Evolutionary conservation across 1,140 invertebrate genomes (phyloP).

Genomic region (Vollenhovia emeryi): DNA sequence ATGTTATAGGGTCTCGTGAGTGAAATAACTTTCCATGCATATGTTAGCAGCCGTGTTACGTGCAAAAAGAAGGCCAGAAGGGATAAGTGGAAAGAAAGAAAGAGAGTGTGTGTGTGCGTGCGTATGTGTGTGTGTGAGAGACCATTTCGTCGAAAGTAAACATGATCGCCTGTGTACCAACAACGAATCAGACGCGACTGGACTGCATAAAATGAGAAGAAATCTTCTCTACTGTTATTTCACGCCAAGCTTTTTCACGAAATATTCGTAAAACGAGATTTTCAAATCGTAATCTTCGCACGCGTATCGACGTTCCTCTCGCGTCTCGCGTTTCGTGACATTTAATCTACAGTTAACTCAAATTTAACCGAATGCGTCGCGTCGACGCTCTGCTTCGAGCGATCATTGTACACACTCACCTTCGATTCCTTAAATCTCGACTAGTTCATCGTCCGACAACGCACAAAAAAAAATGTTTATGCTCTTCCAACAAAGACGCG

Average conservation of each 20-base stretch:
- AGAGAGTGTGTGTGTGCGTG: no score
- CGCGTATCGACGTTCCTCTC: no score
- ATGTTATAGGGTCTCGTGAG: slow-evolving; percentile 47
- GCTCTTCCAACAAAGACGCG: slow-evolving; percentile 1
- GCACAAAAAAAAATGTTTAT: slow-evolving; percentile 16
- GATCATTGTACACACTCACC: background rate
- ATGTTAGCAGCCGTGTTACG: slow-evolving; percentile 64
- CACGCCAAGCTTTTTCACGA: background rate
- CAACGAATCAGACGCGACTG: slow-evolving; percentile 2
- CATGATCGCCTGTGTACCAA: background rate
- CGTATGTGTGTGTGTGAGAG: no score
- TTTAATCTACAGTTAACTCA: background rate
- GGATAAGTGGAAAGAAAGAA: background rate
- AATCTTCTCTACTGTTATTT: slow-evolving; percentile 1
- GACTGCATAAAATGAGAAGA: background rate
- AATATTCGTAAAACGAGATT: background rate
- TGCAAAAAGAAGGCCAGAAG: slow-evolving; percentile 22
- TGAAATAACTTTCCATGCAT: slow-evolving; percentile 69
- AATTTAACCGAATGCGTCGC: background rate
- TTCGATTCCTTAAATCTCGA: background rate
- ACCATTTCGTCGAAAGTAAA: slow-evolving; percentile 44
- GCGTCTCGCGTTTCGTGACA: no score
- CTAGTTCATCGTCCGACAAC: background rate
- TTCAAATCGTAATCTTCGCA: background rate
- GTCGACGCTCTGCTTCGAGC: background rate